phyloP scores from a whole-genome alignment of 2,888 invertebrate genomes.

The Tribolium freemani region DNA sequence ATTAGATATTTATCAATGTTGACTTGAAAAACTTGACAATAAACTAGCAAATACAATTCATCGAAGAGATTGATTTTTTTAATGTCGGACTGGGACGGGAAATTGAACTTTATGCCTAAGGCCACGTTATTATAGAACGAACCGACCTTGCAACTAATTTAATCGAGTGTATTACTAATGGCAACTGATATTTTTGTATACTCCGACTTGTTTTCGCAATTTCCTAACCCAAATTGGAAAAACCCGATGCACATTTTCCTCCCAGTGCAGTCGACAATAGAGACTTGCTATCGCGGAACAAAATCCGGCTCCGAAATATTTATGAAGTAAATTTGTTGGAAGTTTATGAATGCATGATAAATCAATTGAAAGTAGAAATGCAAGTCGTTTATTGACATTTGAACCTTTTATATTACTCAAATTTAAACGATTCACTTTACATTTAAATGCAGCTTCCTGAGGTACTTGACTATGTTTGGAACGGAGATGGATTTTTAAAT shows the following conservation, averaged over 20 bases:
- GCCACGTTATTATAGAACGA: background rate
- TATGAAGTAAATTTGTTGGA: conserved; percentile 44
- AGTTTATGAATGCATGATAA: conserved; percentile 55
- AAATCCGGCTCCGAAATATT: conserved; percentile 30
- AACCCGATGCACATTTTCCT: conserved; percentile 3
- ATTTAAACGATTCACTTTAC: conserved; percentile 65
- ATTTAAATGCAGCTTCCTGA: conserved; percentile 64
- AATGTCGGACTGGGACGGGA: conserved; percentile 16
- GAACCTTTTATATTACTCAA: conserved; percentile 62
- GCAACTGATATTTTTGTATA: conserved; percentile 5
- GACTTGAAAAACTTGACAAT: conserved; percentile 25
- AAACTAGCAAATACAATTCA: conserved; percentile 30
- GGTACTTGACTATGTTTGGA: conserved; percentile 60
- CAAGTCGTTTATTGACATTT: conserved; percentile 57
- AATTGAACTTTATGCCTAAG: conserved; percentile 15
- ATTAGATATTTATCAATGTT: conserved; percentile 38
- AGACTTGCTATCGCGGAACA: background rate
- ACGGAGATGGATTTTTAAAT: conserved; percentile 67
- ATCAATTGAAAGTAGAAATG: conserved; percentile 55
- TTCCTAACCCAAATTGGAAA: conserved; percentile 11
- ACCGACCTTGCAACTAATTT: conserved; percentile 14
- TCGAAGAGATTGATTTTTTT: conserved; percentile 32
- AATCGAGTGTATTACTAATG: conserved; percentile 19
- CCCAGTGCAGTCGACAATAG: conserved; percentile 3
- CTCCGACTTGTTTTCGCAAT: conserved; percentile 9